Percentiles rank a stretch among this genome's conserved stretches.
Evolutionary conservation across 2,113 vertebrate genomes (phyloP).

Genomic region (Prionailurus viverrinus): DNA sequence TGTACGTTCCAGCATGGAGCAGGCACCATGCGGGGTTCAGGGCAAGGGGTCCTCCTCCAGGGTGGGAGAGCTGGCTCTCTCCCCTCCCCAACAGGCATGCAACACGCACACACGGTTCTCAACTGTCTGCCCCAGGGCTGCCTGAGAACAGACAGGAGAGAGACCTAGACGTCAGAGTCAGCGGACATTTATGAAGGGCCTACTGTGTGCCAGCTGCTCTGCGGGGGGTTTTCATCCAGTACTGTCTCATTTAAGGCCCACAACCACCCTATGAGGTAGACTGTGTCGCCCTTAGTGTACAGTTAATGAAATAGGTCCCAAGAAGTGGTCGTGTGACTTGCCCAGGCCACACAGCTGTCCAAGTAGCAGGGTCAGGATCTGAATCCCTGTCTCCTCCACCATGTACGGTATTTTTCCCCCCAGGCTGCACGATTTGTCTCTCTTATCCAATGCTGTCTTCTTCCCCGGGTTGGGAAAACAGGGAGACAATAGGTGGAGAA

Average conservation of each 20-base stretch:
- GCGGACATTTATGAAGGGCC: neutral
- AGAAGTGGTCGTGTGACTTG: neutral
- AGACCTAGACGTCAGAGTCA: neutral
- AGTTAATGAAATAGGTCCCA: neutral
- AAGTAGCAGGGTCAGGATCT: neutral
- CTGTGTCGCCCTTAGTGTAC: neutral
- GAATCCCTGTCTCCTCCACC: neutral
- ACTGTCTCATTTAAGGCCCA: neutral
- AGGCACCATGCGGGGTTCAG: neutral
- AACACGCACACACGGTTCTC: neutral
- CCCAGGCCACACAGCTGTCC: neutral
- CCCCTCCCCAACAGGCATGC: rapidly evolving
- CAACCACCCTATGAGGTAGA: neutral
- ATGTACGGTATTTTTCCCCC: neutral
- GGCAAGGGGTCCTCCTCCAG: rapidly evolving
- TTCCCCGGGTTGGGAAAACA: constrained; percentile 20
- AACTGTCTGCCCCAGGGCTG: neutral
- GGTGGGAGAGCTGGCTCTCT: neutral
- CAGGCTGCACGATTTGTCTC: neutral
- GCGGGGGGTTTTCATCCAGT: neutral
- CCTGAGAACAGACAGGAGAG: neutral
- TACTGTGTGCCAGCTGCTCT: neutral
- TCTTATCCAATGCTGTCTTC: neutral
- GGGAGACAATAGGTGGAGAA: neutral
- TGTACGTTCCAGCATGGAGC: constrained; percentile 88